Evolutionary conservation across 1,140 invertebrate species (phyloP), one percentile per base, ranked within the genome.

Genomic region (Arion vulgaris): DNA sequence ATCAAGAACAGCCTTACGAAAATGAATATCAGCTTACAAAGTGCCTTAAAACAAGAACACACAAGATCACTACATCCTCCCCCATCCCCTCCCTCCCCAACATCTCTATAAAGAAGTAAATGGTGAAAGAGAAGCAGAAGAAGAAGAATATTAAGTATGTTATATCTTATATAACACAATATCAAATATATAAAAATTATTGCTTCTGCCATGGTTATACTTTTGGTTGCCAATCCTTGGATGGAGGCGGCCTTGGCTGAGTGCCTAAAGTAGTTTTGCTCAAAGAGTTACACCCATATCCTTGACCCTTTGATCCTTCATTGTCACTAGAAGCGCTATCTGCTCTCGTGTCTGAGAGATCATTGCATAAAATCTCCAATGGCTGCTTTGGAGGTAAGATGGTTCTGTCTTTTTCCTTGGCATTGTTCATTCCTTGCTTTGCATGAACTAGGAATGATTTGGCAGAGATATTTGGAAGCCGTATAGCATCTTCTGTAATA

Each of bases 371-470:
- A 75, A 82, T 82, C 28, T 49, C 57, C 34, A 79, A 32, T 28
- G 81, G 80, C 28, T n/a, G 9, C 34, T 38, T n/a, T 17, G 76
- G 28, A n/a, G 74, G 45, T 34, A 80, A 36, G 53, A 23, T 68
- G 38, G 0, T 51, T 57, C 32, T 39, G 71, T 57, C 36, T 80
- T 79, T 66, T 62, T 72, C 38, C 36, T 32, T 32, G 17, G 72
- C n/a, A 19, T 39, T 77, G 39, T 53, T 66, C n/a, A 77, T 32
- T 9, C 84, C 84, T 38, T 85, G 84, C 11, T 68, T 57, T 32
- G 81, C 72, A 49, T 85, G 81, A 68, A 85, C 78, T 32, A 85
- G 84, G 49, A 83, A 83, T 1, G 76, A 74, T 39, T 66, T 85
- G 57, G 76, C 32, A 17, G 38, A 57, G 53, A 85, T 81, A n/a